These are phyloP conservation scores for Chrysochloris asiatica DNA, from an alignment of 2,113 vertebrate species.

Conservation along the genomic window DNA sequence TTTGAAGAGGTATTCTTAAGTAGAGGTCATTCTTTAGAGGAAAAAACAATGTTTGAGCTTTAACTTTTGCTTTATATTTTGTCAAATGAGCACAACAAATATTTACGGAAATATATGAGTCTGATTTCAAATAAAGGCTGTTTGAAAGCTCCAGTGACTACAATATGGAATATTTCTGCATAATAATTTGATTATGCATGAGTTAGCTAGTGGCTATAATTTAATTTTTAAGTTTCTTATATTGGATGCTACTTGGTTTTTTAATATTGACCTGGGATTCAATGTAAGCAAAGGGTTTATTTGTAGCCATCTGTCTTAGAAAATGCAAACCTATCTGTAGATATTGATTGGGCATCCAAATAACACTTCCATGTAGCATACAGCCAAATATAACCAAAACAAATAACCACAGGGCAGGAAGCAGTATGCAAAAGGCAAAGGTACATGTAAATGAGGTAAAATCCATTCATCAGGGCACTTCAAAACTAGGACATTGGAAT, in stretches of 20 bases:
- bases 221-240: conserved; percentile 46
- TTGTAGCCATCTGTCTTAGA: background rate
- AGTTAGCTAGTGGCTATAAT: conserved; percentile 22
- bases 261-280: background rate
- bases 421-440: background rate
- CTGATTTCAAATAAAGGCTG: conserved; percentile 26
- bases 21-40: conserved; percentile 17
- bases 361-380: background rate
- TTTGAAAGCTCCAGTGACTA: background rate
- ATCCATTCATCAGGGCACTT: background rate
- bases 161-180: background rate
- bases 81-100: conserved; percentile 42
- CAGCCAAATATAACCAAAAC: background rate
- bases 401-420: background rate
- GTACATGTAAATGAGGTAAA: background rate
- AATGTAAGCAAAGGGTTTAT: background rate
- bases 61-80: conserved; percentile 51
- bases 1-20: conserved; percentile 47
- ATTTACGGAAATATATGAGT: background rate
- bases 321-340: background rate
- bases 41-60: conserved; percentile 13
- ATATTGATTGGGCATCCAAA: background rate
- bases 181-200: conserved; percentile 16
- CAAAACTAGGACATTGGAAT: background rate
- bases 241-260: background rate